phyloP scores from a whole-genome alignment of 2,797 vertebrate genomes.

The Pseudochirops cupreus region DNA sequence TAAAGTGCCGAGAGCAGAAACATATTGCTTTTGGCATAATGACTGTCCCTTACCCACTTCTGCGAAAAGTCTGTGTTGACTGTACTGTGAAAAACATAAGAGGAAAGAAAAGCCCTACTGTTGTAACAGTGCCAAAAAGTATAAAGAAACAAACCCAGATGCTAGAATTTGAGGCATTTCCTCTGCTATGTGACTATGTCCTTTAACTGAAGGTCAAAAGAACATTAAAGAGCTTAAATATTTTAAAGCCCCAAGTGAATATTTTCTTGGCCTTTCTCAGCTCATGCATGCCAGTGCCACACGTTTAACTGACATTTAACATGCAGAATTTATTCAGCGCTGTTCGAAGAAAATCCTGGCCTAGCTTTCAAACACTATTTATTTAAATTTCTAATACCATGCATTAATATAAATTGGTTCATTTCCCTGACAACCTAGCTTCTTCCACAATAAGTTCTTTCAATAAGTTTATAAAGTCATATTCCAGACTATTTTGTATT shows the following conservation, averaged over 20 bases:
- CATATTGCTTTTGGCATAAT: slow-evolving; percentile 83
- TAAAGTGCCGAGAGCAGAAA: slow-evolving; percentile 74
- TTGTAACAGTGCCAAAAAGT: slow-evolving; percentile 85
- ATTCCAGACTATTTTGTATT: slow-evolving; percentile 24
- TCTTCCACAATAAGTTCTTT: slow-evolving; percentile 57
- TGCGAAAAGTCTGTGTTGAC: slow-evolving; percentile 80
- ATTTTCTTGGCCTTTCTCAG: slow-evolving; percentile 76
- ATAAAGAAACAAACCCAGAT: slow-evolving; percentile 88
- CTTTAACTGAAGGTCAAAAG: slow-evolving; percentile 86
- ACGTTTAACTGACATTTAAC: slow-evolving; percentile 72
- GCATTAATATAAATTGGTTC: slow-evolving; percentile 75
- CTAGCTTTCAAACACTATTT: slow-evolving; percentile 66
- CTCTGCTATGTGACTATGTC: slow-evolving; percentile 86
- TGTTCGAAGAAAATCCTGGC: slow-evolving; percentile 73
- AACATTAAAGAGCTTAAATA: slow-evolving; percentile 75
- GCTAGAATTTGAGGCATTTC: slow-evolving; percentile 92
- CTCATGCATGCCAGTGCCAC: slow-evolving; percentile 50
- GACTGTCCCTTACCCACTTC: slow-evolving; percentile 70
- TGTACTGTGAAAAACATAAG: slow-evolving; percentile 73
- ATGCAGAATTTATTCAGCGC: slow-evolving; percentile 68
- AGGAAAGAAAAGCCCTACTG: slow-evolving; percentile 82
- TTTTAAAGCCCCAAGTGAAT: slow-evolving; percentile 73
- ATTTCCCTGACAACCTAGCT: slow-evolving; percentile 73
- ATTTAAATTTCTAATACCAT: slow-evolving; percentile 76
- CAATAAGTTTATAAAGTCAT: slow-evolving; percentile 60